Percentiles rank a stretch among this genome's conserved stretches.
phyloP scores from a whole-genome alignment of 2,888 invertebrate genomes.

The Trisateles emortualis region DNA sequence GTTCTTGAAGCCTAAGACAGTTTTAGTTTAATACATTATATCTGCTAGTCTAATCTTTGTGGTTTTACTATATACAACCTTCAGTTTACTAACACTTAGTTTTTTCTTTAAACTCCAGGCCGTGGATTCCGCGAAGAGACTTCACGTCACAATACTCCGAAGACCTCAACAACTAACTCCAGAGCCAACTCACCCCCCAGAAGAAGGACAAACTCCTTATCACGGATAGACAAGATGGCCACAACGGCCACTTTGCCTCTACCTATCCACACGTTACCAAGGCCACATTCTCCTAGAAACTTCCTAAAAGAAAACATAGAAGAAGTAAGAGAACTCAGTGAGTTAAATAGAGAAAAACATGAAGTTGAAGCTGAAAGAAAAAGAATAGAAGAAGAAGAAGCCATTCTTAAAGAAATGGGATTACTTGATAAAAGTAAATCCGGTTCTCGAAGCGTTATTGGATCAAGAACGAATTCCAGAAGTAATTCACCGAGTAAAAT shows the following conservation, averaged over 20 bases:
- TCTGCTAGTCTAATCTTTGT: too few species aligned
- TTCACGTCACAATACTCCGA: conserved; percentile 86
- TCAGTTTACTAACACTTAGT: background rate
- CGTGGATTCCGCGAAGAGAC: conserved; percentile 85
- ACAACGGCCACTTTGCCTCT: conserved; percentile 68
- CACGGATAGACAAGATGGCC: conserved; percentile 79
- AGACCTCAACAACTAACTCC: conserved; percentile 76
- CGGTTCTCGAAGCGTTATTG: conserved; percentile 41
- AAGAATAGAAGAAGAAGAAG: conserved; percentile 79
- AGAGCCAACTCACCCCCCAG: conserved; percentile 76
- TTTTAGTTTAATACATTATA: too few species aligned
- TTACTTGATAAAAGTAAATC: conserved; percentile 67
- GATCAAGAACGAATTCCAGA: conserved; percentile 64
- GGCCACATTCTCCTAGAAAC: conserved; percentile 78
- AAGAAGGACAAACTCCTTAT: conserved; percentile 76
- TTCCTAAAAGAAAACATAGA: conserved; percentile 82
- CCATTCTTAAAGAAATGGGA: conserved; percentile 81
- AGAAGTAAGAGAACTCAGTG: conserved; percentile 80
- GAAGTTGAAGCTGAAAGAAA: conserved; percentile 78
- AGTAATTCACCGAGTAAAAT: conserved; percentile 77
- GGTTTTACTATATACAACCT: too few species aligned
- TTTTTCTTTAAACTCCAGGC: conserved; percentile 57
- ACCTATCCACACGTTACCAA: conserved; percentile 58
- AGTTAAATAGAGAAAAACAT: conserved; percentile 81
- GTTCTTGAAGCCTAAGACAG: too few species aligned